These are phyloP conservation scores for Botia kubotai DNA, from an alignment of 2,797 vertebrate genomes.

Conservation along the genomic window DNA sequence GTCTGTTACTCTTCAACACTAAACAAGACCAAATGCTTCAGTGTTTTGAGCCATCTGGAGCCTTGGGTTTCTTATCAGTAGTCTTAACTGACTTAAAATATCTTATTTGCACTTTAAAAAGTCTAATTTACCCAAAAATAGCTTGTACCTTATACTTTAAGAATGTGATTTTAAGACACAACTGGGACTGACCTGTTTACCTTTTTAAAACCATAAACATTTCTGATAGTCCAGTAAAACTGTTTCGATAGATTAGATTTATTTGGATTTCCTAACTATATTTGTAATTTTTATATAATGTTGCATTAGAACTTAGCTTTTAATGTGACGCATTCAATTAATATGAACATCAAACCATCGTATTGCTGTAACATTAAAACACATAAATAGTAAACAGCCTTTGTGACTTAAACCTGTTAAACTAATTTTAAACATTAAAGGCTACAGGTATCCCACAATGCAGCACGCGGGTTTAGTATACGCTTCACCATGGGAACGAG, in stretches of 20 bases:
- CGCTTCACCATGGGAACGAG: slow-evolving; percentile 81
- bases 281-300: neutral
- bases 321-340: neutral
- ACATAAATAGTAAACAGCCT: neutral
- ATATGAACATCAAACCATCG: neutral
- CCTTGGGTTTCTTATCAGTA: slow-evolving; percentile 2
- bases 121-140: slow-evolving; percentile 11
- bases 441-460: slow-evolving; percentile 35
- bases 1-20: neutral
- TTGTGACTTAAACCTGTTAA: neutral
- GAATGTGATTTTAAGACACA: neutral
- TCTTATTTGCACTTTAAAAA: too few relatives aligned
- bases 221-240: neutral
- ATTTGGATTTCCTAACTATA: too few relatives aligned
- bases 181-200: neutral
- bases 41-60: slow-evolving; percentile 5
- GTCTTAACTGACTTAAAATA: neutral
- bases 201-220: neutral
- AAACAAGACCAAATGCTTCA: neutral
- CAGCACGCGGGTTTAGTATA: slow-evolving; percentile 46
- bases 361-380: neutral
- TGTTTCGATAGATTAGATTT: neutral
- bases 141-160: neutral
- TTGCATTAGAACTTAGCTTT: neutral
- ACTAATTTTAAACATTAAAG: neutral